Percentiles rank a stretch among this genome's conserved stretches.
Evolutionary conservation across 2,113 vertebrate species (phyloP).

Genomic region (Myxocyprinus asiaticus): DNA sequence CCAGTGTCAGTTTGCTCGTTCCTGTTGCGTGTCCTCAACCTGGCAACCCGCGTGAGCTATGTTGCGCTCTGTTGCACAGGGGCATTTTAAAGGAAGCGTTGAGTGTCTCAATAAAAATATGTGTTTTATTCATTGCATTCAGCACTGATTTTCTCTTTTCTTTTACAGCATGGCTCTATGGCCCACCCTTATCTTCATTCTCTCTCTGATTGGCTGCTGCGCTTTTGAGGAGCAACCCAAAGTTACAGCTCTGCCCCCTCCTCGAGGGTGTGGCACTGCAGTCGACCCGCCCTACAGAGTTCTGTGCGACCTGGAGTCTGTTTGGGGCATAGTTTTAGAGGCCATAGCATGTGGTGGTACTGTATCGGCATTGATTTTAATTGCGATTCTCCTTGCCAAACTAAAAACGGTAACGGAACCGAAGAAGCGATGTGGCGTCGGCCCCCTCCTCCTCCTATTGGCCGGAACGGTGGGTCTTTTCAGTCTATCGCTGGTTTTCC

Average conservation of each 20-base stretch:
- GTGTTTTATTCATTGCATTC: too few species aligned
- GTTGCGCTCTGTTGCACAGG: too few species aligned
- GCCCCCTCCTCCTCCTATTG: constrained; percentile 90
- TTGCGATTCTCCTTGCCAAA: constrained; percentile 82
- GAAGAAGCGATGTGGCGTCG: constrained; percentile 84
- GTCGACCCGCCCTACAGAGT: constrained; percentile 85
- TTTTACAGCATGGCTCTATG: constrained; percentile 66
- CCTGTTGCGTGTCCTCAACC: too few species aligned
- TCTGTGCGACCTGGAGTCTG: constrained; percentile 93
- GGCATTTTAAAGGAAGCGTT: too few species aligned
- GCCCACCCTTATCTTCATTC: constrained; percentile 77
- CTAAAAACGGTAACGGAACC: constrained; percentile 86
- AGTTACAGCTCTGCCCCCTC: constrained; percentile 59
- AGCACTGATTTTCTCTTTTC: background rate
- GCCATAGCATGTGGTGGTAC: constrained; percentile 86
- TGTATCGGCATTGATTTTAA: constrained; percentile 82
- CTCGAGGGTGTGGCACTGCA: constrained; percentile 85
- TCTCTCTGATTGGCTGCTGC: constrained; percentile 78
- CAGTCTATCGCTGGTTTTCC: constrained; percentile 87
- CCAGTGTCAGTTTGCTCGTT: too few species aligned
- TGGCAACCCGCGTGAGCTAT: too few species aligned
- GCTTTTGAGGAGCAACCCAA: constrained; percentile 77
- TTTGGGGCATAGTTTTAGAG: constrained; percentile 95
- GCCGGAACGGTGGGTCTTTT: constrained; percentile 88
- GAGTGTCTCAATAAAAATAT: too few species aligned